These are phyloP conservation scores for Miichthys miiuy DNA, from an alignment of 2,797 vertebrate species.

Conservation along the genomic window DNA sequence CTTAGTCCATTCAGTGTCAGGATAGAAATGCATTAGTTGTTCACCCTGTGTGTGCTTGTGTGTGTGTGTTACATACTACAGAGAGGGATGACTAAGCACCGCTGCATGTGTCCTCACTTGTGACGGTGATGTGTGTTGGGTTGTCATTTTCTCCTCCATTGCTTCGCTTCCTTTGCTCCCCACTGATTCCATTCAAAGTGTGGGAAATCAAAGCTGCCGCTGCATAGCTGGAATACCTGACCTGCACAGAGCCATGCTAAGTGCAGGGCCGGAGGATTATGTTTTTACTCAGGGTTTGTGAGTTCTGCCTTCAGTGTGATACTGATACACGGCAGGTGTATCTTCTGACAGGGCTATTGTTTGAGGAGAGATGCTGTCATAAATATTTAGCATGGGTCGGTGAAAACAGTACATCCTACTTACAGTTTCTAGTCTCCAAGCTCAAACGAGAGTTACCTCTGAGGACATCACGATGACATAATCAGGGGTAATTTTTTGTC, in stretches of 20 bases:
- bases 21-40: conserved; percentile 38
- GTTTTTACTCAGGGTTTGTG: conserved; percentile 29
- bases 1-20: conserved; percentile 12
- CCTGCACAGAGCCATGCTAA: conserved; percentile 43
- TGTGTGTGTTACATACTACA: conserved; percentile 6
- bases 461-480: neutral
- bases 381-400: neutral
- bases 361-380: neutral
- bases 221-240: conserved; percentile 65
- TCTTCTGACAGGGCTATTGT: neutral
- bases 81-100: conserved; percentile 37
- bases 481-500: neutral
- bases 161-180: conserved; percentile 56
- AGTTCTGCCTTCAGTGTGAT: conserved; percentile 8
- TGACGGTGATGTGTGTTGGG: conserved; percentile 37
- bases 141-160: conserved; percentile 67
- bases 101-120: conserved; percentile 44
- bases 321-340: conserved; percentile 9
- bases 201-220: conserved; percentile 57
- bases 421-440: too few species aligned
- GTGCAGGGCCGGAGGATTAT: neutral
- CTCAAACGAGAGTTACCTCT: neutral
- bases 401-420: too few species aligned
- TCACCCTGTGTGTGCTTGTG: neutral
- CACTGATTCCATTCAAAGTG: conserved; percentile 67